Percentiles rank a stretch among this genome's conserved stretches.
phyloP scores from a whole-genome alignment of 2,113 vertebrate genomes.

The Phalacrocorax brasilianus region DNA sequence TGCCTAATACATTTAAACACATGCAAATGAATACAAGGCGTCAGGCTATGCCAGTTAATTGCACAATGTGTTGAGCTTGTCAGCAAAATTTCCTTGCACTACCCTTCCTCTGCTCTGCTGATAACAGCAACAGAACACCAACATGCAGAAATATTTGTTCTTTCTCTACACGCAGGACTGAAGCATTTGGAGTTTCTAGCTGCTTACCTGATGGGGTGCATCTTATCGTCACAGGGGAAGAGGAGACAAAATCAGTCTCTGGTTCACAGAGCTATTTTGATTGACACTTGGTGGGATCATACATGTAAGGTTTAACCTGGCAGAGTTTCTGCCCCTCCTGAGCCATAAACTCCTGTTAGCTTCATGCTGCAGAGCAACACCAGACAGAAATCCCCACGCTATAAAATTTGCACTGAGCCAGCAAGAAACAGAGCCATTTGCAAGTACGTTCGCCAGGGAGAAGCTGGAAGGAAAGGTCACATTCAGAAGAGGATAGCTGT shows the following conservation, averaged over 20 bases:
- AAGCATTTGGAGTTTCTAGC: neutral
- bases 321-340: neutral
- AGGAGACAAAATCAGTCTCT: neutral
- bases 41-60: neutral
- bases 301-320: neutral
- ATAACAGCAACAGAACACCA: neutral
- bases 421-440: conserved; percentile 22
- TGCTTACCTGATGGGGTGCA: neutral
- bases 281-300: neutral
- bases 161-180: neutral
- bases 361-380: neutral
- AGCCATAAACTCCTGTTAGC: neutral
- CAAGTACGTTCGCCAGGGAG: neutral
- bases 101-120: neutral
- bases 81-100: neutral
- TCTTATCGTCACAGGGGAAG: neutral
- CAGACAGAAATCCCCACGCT: neutral
- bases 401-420: conserved; percentile 12
- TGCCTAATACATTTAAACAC: neutral
- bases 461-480: conserved; percentile 33
- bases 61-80: neutral
- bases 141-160: neutral
- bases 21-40: neutral
- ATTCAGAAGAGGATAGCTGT: neutral
- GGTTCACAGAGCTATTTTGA: neutral